Base-by-base conservation (phyloP, 1,140 invertebrate genomes). In the Linepithema humile region DNA sequence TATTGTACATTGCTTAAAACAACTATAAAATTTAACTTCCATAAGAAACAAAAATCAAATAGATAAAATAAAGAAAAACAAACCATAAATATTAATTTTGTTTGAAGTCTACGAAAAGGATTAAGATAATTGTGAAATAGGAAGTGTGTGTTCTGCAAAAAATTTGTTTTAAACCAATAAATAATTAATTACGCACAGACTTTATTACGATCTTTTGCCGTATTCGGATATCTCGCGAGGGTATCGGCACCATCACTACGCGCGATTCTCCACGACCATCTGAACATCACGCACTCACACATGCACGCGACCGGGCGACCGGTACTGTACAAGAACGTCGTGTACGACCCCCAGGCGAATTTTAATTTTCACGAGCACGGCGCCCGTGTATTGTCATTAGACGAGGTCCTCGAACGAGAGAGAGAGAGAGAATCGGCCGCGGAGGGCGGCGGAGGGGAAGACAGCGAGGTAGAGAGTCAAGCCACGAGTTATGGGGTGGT, bases 371-470 rank as follows among this genome's bases (percentile, higher is more conserved):
- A 83, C 82, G 85, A 84, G 85, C 88, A 59, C 77, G 75, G 57
- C 82, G 84, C 85, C 85, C 75, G 86, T 89, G 89, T 91, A 88
- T 91, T 90, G 90, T 91, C 90, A 91, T 91, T 89, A 90, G 84
- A 89, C 85, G 2, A n/a, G 73, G 86, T 80, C 64, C 75, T 57
- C 23, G 86, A 57, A 74, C 64, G 60, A 73, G 82, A 67, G 84
- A 87, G 50, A 73, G 85, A 60, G 26, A 6, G 55, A 59, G 55
- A 59, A 23, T 15, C 55, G 55, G 26, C 10, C 10, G 15, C 6
- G 23, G 20, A 3, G 35, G 38, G 55, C 12, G 17, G 35, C 62
- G 6, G 57, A 32, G 53, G 59, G 50, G 0, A 35, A 15, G 65
- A 40, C 40, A 35, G 17, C 62, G 35, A 69, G 75, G 62, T 53